Evolutionary conservation across 2,113 vertebrate species (phyloP), one percentile per base, ranked within the genome.

Genomic region (Xiphophorus maculatus): DNA sequence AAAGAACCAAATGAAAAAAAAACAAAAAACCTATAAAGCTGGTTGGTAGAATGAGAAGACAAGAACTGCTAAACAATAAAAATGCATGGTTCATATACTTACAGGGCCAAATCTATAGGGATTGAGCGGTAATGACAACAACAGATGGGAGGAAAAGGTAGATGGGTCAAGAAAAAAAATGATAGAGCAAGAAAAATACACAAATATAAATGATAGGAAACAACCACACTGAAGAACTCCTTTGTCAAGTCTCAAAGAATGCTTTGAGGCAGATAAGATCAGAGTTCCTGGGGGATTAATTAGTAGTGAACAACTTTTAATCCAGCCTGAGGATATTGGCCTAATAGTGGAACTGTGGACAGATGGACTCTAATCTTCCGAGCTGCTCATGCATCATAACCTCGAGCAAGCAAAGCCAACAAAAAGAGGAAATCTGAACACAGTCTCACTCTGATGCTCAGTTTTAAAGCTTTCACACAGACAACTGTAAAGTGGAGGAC

Each of bases 311-410:
- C 73, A 75, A 74, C 28, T 82, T 87, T 84, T 82, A 88, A 88
- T 84, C 74, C 73, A 79, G 64, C 77, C 65, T 15, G 58, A 88
- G 83, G 79, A 83, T 75, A 82, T 76, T 76, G 86, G 83, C 63
- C 71, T 85, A 82, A 83, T 81, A 70, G 83, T 30, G 35, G 74
- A 92, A 68, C 78, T 88, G 85, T 63, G 66, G 87, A 90, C 76
- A 83, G 87, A 91, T 72, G 73, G 74, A 88, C 44, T 42, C 84
- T 71, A 73, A 65, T 90, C 81, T 73, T 76, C 74, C 68, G 78
- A 73, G 30, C 68, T n/a, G 48, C 81, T 35, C n/a, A 81, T 54
- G 48, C n/a, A 54, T 70, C 70, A 66, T 79, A 79, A 42, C 73
- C 74, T 65, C n/a, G 33, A 78, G 79, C 69, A 72, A 71, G 69